Conservation (phyloP, 2,888 invertebrate genomes). For the Pyrocoelia pectoralis region DNA sequence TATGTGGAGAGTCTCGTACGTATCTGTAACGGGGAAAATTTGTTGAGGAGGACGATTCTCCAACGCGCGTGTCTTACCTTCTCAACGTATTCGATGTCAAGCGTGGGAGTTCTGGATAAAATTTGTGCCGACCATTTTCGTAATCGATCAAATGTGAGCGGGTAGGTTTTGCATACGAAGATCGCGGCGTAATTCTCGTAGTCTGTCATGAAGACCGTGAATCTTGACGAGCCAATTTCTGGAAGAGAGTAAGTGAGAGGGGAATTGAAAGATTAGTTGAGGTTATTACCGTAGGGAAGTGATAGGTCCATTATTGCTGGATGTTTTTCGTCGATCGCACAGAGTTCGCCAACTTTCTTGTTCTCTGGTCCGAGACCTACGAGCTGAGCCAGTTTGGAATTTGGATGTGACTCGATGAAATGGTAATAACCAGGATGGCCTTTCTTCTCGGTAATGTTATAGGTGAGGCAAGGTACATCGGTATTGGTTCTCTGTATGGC, state of each 20-base stretch:
- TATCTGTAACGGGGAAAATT: constrained; percentile 65
- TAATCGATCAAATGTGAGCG: constrained; percentile 63
- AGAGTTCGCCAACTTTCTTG: background rate
- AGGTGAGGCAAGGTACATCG: background rate
- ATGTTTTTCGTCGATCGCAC: background rate
- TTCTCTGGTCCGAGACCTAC: background rate
- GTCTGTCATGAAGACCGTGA: constrained; percentile 77
- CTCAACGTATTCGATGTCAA: constrained; percentile 75
- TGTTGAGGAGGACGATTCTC: no score
- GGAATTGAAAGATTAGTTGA: background rate
- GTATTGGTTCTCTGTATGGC: background rate
- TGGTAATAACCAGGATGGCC: background rate
- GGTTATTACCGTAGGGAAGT: background rate
- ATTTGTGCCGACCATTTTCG: constrained; percentile 83
- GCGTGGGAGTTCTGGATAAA: constrained; percentile 73
- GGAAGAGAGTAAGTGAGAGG: constrained; percentile 40
- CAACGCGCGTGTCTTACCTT: constrained; percentile 64
- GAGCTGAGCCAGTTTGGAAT: background rate
- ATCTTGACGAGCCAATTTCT: constrained; percentile 80
- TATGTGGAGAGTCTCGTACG: constrained; percentile 69
- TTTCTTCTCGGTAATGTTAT: constrained; percentile 1
- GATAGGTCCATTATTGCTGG: background rate
- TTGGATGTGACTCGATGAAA: background rate
- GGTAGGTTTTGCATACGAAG: constrained; percentile 77
- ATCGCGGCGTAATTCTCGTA: constrained; percentile 77